A percentile compares a stretch with the other conserved stretches of the same genome.
phyloP scores from a whole-genome alignment of 2,797 vertebrate species.

The Garrulus glandarius region DNA sequence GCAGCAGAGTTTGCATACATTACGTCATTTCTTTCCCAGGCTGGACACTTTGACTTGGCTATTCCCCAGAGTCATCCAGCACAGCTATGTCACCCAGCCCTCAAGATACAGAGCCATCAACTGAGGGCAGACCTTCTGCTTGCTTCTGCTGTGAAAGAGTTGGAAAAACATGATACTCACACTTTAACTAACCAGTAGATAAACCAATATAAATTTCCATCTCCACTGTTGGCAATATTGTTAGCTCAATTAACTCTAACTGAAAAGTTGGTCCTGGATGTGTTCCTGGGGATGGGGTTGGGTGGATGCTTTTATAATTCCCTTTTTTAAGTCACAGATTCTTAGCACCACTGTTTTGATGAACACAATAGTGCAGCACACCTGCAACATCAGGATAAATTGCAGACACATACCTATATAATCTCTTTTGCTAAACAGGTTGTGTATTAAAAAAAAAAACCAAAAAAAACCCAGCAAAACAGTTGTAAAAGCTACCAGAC shows the following conservation, averaged over 20 bases:
- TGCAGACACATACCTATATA: neutral
- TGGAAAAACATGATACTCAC: neutral
- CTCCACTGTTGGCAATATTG: neutral
- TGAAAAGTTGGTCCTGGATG: neutral
- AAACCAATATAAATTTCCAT: neutral
- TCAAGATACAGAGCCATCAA: neutral
- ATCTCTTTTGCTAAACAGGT: neutral
- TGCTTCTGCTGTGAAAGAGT: neutral
- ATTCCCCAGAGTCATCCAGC: neutral
- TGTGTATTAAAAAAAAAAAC: neutral
- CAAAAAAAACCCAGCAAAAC: neutral
- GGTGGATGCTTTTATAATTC: neutral
- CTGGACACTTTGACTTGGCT: neutral
- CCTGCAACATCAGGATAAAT: neutral
- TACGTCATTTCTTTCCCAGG: neutral
- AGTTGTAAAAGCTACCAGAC: neutral
- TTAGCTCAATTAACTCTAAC: neutral
- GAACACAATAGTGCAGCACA: neutral
- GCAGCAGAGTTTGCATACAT: neutral
- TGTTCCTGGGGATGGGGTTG: fast-evolving
- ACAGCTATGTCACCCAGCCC: neutral
- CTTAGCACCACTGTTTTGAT: neutral
- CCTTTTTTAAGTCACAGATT: neutral
- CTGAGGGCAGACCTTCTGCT: neutral
- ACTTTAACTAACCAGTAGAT: neutral